phyloP scores from a whole-genome alignment of 2,113 vertebrate species.

The Ellobius talpinus region DNA sequence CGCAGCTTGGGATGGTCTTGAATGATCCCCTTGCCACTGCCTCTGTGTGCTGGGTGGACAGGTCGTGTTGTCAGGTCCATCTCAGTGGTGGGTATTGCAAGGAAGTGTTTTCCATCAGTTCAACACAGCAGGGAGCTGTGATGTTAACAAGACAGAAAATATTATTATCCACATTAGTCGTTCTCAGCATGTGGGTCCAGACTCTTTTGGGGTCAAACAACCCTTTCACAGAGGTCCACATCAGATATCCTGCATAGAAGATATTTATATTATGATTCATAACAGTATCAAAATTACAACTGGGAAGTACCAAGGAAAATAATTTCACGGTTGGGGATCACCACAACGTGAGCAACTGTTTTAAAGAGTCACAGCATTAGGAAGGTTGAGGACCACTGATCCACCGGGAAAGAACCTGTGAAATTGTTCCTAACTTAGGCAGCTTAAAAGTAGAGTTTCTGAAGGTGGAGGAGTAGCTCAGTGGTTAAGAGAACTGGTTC shows the following conservation, averaged over 20 bases:
- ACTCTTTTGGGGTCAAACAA: not conserved
- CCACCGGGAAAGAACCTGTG: conserved; percentile 73
- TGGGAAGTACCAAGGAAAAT: not conserved
- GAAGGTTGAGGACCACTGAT: not conserved
- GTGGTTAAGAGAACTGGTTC: not conserved
- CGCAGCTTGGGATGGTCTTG: not conserved
- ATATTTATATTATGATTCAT: not conserved
- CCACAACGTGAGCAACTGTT: not conserved
- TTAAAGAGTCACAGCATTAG: not conserved
- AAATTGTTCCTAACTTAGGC: conserved; percentile 77
- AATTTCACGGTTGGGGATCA: not conserved
- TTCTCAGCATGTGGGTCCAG: not conserved
- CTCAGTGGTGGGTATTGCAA: conserved; percentile 39
- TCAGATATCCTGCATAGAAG: not conserved
- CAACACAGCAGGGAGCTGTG: not conserved
- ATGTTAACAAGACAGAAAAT: conserved; percentile 40
- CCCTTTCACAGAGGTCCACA: not conserved
- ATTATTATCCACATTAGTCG: conserved; percentile 55
- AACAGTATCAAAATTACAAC: not conserved
- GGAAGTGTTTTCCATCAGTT: not conserved
- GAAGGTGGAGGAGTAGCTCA: not conserved
- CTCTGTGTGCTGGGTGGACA: no score
- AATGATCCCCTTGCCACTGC: not conserved
- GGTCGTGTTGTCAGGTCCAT: not conserved
- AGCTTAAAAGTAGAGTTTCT: conserved; percentile 78